Conservation (phyloP, 2,888 invertebrate genomes). For the Oxyteleia sp. region DNA sequence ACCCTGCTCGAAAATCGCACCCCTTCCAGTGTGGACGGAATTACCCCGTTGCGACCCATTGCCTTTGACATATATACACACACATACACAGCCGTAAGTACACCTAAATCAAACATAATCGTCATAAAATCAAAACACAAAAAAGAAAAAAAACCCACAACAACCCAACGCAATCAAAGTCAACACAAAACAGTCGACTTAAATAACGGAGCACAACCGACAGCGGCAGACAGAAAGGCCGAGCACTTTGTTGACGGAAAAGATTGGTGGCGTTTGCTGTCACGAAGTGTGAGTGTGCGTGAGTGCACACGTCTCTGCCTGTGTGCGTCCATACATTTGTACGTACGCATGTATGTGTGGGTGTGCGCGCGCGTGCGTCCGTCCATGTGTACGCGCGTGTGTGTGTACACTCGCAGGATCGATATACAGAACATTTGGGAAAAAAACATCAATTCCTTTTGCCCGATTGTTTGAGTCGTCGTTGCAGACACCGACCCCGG, state of each 20-base stretch:
- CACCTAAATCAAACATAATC: no score
- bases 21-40: not conserved
- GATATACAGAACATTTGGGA: slow-evolving; percentile 73
- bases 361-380: slow-evolving; percentile 18
- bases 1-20: not conserved
- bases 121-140: no score
- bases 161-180: not conserved
- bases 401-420: slow-evolving; percentile 65
- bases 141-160: no score
- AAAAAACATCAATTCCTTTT: slow-evolving; percentile 60
- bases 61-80: no score
- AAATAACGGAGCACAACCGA: not conserved
- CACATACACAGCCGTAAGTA: not conserved
- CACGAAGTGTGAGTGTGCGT: slow-evolving; percentile 1
- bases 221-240: not conserved
- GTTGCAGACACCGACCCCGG: slow-evolving; percentile 13
- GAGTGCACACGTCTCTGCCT: not conserved
- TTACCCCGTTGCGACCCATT: not conserved
- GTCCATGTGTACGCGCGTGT: slow-evolving; percentile 50
- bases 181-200: not conserved
- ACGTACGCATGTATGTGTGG: not conserved
- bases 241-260: slow-evolving; percentile 63
- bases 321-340: no score
- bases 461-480: slow-evolving; percentile 53
- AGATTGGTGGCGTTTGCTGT: slow-evolving; percentile 42